Evolutionary conservation across 2,888 invertebrate genomes (phyloP).

Genomic region (Scaptodrosophila latifasciaeformis): DNA sequence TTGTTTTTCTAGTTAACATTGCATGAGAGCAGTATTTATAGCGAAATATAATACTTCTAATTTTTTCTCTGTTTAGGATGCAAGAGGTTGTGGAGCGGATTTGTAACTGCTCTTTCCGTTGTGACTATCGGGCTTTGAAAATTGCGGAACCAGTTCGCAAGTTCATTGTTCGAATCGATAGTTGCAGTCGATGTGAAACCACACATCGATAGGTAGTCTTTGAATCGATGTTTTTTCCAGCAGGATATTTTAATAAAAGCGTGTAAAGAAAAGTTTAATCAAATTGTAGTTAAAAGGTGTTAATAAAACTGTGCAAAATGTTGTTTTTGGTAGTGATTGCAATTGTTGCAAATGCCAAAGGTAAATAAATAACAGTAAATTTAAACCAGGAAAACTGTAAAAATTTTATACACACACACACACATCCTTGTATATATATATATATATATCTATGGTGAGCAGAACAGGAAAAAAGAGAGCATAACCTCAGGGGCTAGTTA

Average conservation of each 20-base stretch:
- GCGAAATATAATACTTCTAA: no score
- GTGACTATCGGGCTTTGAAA: no score
- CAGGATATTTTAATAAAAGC: no score
- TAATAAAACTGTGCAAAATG: constrained; percentile 58
- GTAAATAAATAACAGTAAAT: constrained; percentile 55
- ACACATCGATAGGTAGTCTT: not conserved
- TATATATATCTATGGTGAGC: constrained; percentile 39
- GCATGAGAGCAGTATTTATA: no score
- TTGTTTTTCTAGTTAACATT: no score
- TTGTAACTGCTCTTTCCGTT: no score
- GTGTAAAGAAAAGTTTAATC: constrained; percentile 31
- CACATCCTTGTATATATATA: constrained; percentile 20
- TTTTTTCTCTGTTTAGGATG: no score
- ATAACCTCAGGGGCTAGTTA: not conserved
- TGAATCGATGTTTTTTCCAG: no score
- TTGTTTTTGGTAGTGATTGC: constrained; percentile 70
- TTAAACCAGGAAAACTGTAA: constrained; percentile 23
- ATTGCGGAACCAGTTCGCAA: no score
- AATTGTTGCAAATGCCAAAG: constrained; percentile 73
- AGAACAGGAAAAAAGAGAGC: constrained; percentile 37
- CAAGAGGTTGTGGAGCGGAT: no score
- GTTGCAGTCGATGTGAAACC: no score
- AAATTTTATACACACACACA: constrained; percentile 54
- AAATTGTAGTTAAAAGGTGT: constrained; percentile 27
- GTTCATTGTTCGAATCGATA: no score